Percentiles rank a stretch among this genome's conserved stretches.
These are phyloP conservation scores for Tholera decimalis DNA, from an alignment of 2,888 invertebrate genomes.

Conservation along the genomic window DNA sequence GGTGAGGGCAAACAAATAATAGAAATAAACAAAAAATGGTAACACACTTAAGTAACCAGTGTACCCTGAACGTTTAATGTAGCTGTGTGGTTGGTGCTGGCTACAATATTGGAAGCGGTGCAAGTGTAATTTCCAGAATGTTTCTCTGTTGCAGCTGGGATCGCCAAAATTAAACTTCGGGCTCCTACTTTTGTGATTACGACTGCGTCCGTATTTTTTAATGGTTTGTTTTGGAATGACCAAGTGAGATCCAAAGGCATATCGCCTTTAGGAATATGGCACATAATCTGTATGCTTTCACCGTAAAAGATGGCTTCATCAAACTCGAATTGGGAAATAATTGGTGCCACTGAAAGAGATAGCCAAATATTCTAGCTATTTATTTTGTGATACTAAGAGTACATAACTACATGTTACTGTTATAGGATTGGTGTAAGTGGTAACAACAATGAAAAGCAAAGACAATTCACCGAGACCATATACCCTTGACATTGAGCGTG, in stretches of 20 bases:
- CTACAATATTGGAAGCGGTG: slow-evolving; percentile 93
- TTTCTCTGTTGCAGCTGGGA: slow-evolving; percentile 93
- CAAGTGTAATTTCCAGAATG: slow-evolving; percentile 95
- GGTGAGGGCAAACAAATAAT: slow-evolving; percentile 76
- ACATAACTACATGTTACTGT: slow-evolving; percentile 44
- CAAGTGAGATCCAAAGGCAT: slow-evolving; percentile 93
- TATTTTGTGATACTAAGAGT: slow-evolving; percentile 36
- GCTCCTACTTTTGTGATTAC: slow-evolving; percentile 91
- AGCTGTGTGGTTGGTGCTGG: slow-evolving; percentile 92
- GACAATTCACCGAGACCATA: slow-evolving; percentile 76
- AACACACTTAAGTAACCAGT: slow-evolving; percentile 73
- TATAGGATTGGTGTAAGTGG: slow-evolving; percentile 60
- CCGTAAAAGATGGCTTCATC: slow-evolving; percentile 90
- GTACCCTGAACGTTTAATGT: slow-evolving; percentile 93
- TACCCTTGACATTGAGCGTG: slow-evolving; percentile 93
- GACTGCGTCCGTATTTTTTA: slow-evolving; percentile 83
- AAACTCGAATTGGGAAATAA: slow-evolving; percentile 92
- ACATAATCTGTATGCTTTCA: slow-evolving; percentile 91
- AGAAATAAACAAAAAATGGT: slow-evolving; percentile 71
- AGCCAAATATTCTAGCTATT: slow-evolving; percentile 56
- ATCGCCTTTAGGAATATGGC: slow-evolving; percentile 93
- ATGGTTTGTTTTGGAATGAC: slow-evolving; percentile 92
- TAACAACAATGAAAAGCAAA: slow-evolving; percentile 78
- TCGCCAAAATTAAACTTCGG: slow-evolving; percentile 92
- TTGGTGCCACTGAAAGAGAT: slow-evolving; percentile 91